These are phyloP conservation scores for Fragum whitleyi DNA, from an alignment of 2,888 invertebrate species.

Conservation along the genomic window DNA sequence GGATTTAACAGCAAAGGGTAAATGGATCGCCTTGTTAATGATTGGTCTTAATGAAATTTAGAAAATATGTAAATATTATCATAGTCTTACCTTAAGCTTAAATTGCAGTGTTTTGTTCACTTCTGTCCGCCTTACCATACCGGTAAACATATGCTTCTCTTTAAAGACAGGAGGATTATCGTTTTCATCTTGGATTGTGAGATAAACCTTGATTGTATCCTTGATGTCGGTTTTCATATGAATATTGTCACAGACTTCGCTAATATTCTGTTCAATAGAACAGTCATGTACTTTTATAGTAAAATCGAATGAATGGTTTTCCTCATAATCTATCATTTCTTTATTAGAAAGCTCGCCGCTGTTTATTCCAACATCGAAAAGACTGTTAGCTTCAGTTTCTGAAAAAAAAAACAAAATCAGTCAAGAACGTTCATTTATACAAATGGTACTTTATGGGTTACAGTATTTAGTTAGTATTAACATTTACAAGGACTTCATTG, in stretches of 20 bases:
- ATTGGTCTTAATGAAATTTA: too few relatives aligned
- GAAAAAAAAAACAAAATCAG: too few relatives aligned
- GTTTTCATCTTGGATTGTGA: conserved; percentile 41
- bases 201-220: not conserved
- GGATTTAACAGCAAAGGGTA: too few relatives aligned
- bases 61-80: too few relatives aligned
- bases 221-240: not conserved
- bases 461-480: too few relatives aligned
- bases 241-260: conserved; percentile 2
- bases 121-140: conserved; percentile 8
- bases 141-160: conserved; percentile 32
- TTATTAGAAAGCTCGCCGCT: not conserved
- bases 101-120: not conserved
- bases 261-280: not conserved
- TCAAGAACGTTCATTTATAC: too few relatives aligned
- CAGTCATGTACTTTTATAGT: conserved; percentile 44
- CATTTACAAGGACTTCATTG: too few relatives aligned
- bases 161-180: conserved; percentile 57
- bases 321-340: not conserved
- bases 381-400: not conserved
- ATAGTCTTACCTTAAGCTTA: conserved; percentile 7
- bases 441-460: too few relatives aligned
- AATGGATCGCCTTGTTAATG: too few relatives aligned
- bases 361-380: not conserved
- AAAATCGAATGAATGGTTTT: not conserved